Base-by-base conservation (phyloP, 2,797 vertebrate genomes). In the Lerista edwardsae region DNA sequence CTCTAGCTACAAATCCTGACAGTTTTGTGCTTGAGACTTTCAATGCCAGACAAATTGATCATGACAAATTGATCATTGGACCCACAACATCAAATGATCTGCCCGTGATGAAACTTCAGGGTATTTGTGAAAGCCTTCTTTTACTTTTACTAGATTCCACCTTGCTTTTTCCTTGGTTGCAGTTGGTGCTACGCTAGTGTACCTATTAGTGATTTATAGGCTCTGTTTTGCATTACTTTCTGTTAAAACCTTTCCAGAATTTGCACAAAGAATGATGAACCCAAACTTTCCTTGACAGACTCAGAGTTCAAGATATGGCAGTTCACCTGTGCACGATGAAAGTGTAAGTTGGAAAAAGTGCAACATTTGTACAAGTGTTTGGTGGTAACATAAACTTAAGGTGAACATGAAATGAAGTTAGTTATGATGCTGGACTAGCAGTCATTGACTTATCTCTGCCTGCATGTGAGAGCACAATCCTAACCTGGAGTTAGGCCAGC, bases 291-390 rank as follows among this genome's bases (percentile, higher is more conserved):
- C 80, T 84, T 90, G 87, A 84, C 94, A 97, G 95, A 94, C 94
- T 92, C 94, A 93, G 93, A 95, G 93, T 91, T 87, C 95, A 91
- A 96, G 96, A 91, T 96, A 94, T 75, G 96, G 96, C 80, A 92
- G 94, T 77, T 97, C 95, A 89, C 95, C 96, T 7, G 84, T 96
- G 90, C 93, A 86, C 25, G 94, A 95, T 83, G 94, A 97, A 94
- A 95, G 93, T 95, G 95, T 96, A 93, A 95, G 93, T 91, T 86
- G 78, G 47, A 64, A 84, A 80, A 29, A 59, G 61, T 67, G 64
- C 34, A 79, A 74, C 87, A 84, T 82, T 31, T n/a, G 71, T 4
- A 0, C 0, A 76, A 64, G 9, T 62, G 0, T 51, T 75, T 23
- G 2, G 65, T 51, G 77, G 73, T 59, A 79, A 1, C 77, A 85